Conservation (phyloP, 2,797 vertebrate species). For the Pantherophis vulpinus region DNA sequence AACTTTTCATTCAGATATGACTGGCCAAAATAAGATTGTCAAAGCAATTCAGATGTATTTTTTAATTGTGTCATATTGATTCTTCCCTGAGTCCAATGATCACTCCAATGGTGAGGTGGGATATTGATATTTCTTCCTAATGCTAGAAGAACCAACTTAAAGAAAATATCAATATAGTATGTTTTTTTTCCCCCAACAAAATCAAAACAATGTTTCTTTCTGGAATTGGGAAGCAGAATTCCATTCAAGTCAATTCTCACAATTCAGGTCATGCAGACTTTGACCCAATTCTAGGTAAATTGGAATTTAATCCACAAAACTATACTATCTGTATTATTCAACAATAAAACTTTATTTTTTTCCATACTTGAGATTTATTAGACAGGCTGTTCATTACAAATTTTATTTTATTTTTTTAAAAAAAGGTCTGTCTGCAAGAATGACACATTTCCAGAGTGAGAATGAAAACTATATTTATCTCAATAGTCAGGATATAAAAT, state of each 20-base stretch:
- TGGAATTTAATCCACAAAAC: not conserved
- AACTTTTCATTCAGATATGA: not conserved
- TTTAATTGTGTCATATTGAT: not conserved
- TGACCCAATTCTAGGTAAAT: not conserved
- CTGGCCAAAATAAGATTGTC: not conserved
- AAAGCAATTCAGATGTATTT: not conserved
- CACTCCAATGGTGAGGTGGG: not conserved
- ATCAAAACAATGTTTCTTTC: not conserved
- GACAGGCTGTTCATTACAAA: not conserved
- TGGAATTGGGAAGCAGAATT: not conserved
- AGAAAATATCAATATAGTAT: not conserved
- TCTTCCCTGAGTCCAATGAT: not conserved
- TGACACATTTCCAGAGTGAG: conserved; percentile 40
- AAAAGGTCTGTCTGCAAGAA: not conserved
- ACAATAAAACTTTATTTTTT: not conserved
- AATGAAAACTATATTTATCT: conserved; percentile 7
- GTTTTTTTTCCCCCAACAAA: not conserved
- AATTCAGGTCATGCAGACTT: not conserved
- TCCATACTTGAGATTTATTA: not conserved
- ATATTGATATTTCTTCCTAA: not conserved
- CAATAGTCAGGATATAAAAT: conserved; percentile 44
- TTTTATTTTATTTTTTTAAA: not conserved
- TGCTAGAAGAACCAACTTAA: not conserved
- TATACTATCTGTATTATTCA: not conserved
- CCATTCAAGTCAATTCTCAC: not conserved